Conservation (phyloP, 2,113 vertebrate genomes). For the Pluvianellus socialis region DNA sequence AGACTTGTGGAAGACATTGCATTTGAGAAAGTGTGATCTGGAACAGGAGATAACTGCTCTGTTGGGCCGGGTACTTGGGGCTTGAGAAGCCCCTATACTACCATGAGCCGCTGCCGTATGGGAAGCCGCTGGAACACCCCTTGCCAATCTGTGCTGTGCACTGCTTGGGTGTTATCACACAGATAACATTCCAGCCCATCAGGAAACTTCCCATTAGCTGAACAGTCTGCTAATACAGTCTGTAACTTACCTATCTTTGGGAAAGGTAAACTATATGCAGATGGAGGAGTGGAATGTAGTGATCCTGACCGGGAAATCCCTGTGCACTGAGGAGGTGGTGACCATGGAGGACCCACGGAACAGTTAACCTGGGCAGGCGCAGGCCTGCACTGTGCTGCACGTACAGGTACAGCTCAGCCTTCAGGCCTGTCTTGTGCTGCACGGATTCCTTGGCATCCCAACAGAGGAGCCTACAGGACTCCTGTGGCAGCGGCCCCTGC, state of each 20-base stretch:
- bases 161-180: background rate
- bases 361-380: rapidly evolving
- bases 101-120: background rate
- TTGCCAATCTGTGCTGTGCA: background rate
- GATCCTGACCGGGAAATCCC: background rate
- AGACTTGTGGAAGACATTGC: background rate
- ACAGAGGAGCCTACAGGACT: background rate
- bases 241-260: background rate
- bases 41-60: background rate
- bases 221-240: background rate
- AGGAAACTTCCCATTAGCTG: background rate
- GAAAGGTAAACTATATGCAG: background rate
- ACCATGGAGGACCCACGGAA: no score
- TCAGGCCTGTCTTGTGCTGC: background rate
- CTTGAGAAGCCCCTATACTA: background rate
- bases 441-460: background rate
- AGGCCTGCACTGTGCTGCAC: background rate
- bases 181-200: background rate
- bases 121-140: background rate
- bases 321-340: background rate
- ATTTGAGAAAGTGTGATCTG: background rate
- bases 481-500: background rate
- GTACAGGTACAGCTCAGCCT: rapidly evolving
- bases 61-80: background rate
- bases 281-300: background rate